Base-by-base conservation (phyloP, 2,113 vertebrate genomes). In the Gnathonemus longibarbis region DNA sequence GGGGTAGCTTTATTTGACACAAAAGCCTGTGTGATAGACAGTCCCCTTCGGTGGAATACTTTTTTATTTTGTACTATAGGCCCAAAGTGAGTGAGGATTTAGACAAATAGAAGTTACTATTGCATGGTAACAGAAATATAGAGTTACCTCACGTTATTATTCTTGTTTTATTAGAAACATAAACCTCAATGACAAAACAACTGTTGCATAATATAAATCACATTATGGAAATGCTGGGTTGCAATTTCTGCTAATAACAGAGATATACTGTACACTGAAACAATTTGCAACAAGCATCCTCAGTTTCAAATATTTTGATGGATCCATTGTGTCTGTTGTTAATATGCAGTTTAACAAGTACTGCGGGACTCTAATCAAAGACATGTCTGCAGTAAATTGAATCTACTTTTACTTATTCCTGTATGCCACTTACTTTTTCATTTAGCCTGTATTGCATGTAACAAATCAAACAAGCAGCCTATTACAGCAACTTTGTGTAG, bases 81-180 rank as follows among this genome's bases (percentile, higher is more conserved):
- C 13, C 27, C 35, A 48, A 35, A 24, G 50, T 89, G 48, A 19
- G 74, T 42, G 74, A 24, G 15, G 19, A 39, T 49, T 1, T 35
- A 24, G n/a, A 31, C n/a, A 70, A 70, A 39, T 80, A 46, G n/a
- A 31, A 53, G 15, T 70, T 46, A 58, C 39, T 70, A 62, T 74
- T 39, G 49, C 56, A 9, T 27, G 24, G 58, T 87, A 70, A 74
- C 9, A 49, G 10, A 88, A 74, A 35, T 77, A 17, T 2, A 74
- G 2, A 70, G 56, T 88, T 74, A 70, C 21, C 19, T 70, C 45
- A 27, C 7, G 45, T 88, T 46, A 27, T 27, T 88, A 31, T 24
- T 27, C 27, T 89, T 70, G 21, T 49, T 89, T 88, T 74, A 83
- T 56, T 19, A 89, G 48, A 56, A 89, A 89, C 42, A 83, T 35